Percentiles rank a stretch among this genome's conserved stretches.
Conservation (phyloP, 2,113 vertebrate genomes). For the Heptranchias perlo region DNA sequence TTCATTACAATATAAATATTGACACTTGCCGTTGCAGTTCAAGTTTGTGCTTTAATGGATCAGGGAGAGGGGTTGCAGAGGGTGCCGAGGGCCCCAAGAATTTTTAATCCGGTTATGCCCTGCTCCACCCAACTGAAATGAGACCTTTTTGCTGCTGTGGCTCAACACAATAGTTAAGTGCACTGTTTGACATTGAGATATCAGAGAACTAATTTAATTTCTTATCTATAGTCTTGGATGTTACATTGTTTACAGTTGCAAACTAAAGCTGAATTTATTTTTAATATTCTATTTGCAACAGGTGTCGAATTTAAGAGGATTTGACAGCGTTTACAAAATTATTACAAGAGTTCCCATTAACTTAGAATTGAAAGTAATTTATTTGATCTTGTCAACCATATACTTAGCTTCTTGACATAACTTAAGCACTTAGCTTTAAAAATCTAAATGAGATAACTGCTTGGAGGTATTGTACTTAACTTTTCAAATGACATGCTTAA, state of each 20-base stretch:
- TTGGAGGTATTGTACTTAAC: conserved; percentile 27
- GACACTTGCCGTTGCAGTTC: not conserved
- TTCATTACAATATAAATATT: not conserved
- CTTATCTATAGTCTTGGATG: not conserved
- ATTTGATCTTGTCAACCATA: not conserved
- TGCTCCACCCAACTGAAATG: not conserved
- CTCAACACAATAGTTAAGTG: not conserved
- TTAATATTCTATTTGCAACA: not conserved
- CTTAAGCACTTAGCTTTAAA: not conserved
- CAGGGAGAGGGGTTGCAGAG: not conserved
- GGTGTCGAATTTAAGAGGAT: not conserved
- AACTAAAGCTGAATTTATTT: not conserved
- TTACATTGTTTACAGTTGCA: not conserved
- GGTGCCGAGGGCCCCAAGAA: not conserved
- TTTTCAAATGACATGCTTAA: conserved; percentile 4
- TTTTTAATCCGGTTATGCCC: not conserved
- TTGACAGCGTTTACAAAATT: conserved; percentile 23
- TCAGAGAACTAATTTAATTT: not conserved
- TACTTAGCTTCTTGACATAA: not conserved
- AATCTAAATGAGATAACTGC: not conserved
- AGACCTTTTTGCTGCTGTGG: not conserved
- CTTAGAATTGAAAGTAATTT: conserved; percentile 2
- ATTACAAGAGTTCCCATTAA: not conserved
- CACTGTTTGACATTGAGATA: not conserved
- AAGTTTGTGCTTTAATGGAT: not conserved